Evolutionary conservation across 2,888 invertebrate genomes (phyloP), one percentile per base, ranked within the genome.

Genomic region (Orthosia gracilis): DNA sequence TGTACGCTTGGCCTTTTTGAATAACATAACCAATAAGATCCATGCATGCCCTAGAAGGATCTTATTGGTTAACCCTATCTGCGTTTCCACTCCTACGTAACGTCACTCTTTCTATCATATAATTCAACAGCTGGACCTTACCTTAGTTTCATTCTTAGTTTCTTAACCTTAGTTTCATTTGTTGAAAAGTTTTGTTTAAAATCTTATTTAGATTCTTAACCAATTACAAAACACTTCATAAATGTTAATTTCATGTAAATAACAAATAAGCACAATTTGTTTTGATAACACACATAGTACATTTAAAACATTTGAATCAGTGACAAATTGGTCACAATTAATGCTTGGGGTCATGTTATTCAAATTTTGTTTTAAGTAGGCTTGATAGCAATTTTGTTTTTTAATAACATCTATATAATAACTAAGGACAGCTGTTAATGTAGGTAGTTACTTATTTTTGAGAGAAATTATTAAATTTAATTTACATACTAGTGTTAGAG

Each of bases 301-400:
- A 54, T 75, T 58, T 67, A 4, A 45, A 69, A 31, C 0, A 40
- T 40, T 61, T 49, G 47, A 31, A 52, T 45, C 26, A 55, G 5
- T 55, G 26, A 4, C 13, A 58, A 63, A 52, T 57, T 57, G 9
- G 55, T 47, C 47, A 47, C 4, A 40, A 2, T 49, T 31, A 2
- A n/a, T 52, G 13, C 17, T n/a, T 17, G 47, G 70, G 63, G 78
- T 58, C 50, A 57, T 7, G 4, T 75, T 73, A 67, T 59, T 59
- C 7, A 67, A 75, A 59, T 67, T 47, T 23, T 18, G 17, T 18
- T 17, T 52, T 66, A 47, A 52, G 47, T 45, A 52, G 17, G 13
- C 1, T 65, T 52, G 2, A 23, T 31, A 47, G 18, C n/a, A 31
- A 31, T 2, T 23, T 23, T 17, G n/a, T 52, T 59, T 67, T 17